Conservation (phyloP, 2,113 vertebrate genomes). For the Fulica atra region DNA sequence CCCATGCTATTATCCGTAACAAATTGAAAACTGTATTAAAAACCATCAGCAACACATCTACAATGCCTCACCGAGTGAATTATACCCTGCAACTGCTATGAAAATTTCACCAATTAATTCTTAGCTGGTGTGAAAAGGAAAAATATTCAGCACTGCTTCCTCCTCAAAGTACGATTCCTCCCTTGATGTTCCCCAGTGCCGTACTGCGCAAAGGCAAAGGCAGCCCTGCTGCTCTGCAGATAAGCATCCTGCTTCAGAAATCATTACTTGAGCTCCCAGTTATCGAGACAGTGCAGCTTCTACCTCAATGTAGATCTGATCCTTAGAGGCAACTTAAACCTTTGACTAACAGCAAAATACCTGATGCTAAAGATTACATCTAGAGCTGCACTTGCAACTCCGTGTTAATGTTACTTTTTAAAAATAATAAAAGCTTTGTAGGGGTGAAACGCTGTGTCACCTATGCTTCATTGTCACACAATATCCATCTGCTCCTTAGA, state of each 20-base stretch:
- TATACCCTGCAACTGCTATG: neutral
- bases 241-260: neutral
- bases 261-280: neutral
- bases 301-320: neutral
- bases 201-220: neutral
- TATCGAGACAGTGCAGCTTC: neutral
- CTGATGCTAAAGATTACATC: neutral
- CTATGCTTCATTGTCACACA: neutral
- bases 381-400: neutral
- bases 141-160: neutral
- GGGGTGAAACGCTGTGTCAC: neutral
- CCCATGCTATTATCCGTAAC: neutral
- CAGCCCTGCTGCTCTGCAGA: constrained; percentile 13
- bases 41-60: neutral
- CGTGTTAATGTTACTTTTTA: neutral
- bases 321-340: neutral
- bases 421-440: neutral
- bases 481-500: neutral
- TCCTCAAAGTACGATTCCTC: neutral
- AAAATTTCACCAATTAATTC: neutral
- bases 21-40: neutral
- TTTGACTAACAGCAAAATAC: neutral
- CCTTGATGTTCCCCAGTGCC: neutral
- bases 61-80: neutral
- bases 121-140: neutral